Conservation (phyloP, 2,113 vertebrate genomes). For the Peromyscus californicus region DNA sequence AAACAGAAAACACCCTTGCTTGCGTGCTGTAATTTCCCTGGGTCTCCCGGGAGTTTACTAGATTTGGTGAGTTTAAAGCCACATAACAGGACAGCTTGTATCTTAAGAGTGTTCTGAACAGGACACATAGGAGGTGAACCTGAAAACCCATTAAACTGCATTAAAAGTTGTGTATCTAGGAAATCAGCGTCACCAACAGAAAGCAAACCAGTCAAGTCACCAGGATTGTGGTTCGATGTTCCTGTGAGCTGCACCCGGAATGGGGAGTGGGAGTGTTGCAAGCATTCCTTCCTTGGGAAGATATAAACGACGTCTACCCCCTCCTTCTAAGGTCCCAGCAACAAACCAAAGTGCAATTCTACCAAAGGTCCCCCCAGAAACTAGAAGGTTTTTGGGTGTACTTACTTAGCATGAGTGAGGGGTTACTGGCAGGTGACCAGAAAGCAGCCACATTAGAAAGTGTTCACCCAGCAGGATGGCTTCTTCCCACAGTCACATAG, state of each 20-base stretch:
- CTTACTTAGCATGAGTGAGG: background rate
- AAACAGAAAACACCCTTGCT: background rate
- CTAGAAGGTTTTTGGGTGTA: background rate
- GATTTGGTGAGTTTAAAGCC: constrained; percentile 12
- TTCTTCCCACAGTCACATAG: background rate
- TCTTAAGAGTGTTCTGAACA: background rate
- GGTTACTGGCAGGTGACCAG: background rate
- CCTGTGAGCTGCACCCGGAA: background rate
- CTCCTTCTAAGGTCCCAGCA: background rate
- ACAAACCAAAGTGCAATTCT: background rate
- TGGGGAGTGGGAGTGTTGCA: background rate
- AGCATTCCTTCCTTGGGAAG: background rate
- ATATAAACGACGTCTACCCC: background rate
- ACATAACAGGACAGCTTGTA: background rate
- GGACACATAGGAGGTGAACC: background rate
- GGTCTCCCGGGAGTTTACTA: background rate
- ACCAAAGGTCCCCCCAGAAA: background rate
- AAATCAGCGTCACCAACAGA: background rate
- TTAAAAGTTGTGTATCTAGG: background rate
- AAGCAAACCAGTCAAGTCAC: background rate
- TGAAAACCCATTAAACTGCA: background rate
- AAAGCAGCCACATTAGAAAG: background rate
- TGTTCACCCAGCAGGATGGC: background rate
- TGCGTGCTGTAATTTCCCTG: background rate
- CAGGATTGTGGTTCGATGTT: background rate